Base-by-base conservation (phyloP, 2,113 vertebrate genomes). In the Struthidea cinerea region DNA sequence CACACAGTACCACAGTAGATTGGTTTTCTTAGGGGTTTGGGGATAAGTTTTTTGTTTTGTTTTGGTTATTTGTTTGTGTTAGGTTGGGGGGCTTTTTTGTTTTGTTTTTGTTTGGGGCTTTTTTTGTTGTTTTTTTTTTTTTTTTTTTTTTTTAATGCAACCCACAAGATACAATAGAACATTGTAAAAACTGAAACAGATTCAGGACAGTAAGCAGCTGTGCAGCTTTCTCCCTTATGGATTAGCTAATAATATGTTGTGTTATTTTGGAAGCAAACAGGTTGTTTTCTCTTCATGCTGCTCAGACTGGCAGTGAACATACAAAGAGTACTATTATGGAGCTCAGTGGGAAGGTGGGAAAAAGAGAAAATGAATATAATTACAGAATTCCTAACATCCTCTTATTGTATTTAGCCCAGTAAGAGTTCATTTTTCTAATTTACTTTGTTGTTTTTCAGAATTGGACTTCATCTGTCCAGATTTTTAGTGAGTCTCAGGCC, bases 271-370 rank as follows among this genome's bases (percentile, higher is more conserved):
- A 82, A 91, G 41, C 27, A 85, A 87, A 69, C 1, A 0, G 17
- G 33, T 91, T 87, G 47, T 93, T 96, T 94, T 96, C 68, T 86
- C 44, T 84, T 84, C 47, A 30, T 68, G 44, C 41, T 79, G 23
- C 47, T 91, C 13, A 84, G 41, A 85, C 53, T 94, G 84, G 37
- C 41, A 79, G 57, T 64, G 49, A 94, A 73, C 20, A 11, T 64
- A 85, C 57, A 52, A 94, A 68, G 37, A 87, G 12, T 56, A 41
- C 53, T 87, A 59, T 47, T 60, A 21, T 23, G n/a, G 30, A 87
- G 17, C 69, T 90, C 12, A 1, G 33, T 52, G 22, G 57, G 65
- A 79, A 89, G 61, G 27, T 89, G 37, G 69, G 22, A 41, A 90
- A 87, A 79, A 82, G 52, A 55, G 44, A 90, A 85, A 67, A 89